Conservation (phyloP, 2,888 invertebrate genomes). For the Operophtera brumata region DNA sequence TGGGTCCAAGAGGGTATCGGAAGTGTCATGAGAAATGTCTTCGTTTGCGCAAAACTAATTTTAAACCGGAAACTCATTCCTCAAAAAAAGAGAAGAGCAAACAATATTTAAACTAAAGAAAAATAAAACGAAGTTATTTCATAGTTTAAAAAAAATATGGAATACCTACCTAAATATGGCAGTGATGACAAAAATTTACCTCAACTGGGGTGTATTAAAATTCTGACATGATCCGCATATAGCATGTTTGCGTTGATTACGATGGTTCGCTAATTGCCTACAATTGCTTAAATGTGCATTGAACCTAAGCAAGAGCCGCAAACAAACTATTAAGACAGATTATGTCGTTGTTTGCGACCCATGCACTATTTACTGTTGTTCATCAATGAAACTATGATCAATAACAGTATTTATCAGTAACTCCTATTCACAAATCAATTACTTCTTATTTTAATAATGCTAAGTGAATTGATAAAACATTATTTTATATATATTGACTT, state of each 20-base stretch:
- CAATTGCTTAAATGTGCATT: conserved; percentile 77
- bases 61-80: no score
- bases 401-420: conserved; percentile 16
- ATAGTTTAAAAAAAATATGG: no score
- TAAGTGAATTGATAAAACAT: conserved; percentile 13
- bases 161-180: no score
- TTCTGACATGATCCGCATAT: conserved; percentile 56
- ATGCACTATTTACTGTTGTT: conserved; percentile 44
- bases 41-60: no score
- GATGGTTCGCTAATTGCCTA: conserved; percentile 68
- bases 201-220: neutral
- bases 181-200: no score
- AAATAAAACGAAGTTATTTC: no score
- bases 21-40: no score
- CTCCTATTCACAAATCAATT: conserved; percentile 17
- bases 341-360: conserved; percentile 40
- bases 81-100: no score
- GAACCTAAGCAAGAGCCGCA: conserved; percentile 61
- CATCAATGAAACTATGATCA: conserved; percentile 44
- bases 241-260: conserved; percentile 68
- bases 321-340: conserved; percentile 42
- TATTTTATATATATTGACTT: conserved; percentile 8
- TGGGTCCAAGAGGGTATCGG: no score
- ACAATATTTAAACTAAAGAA: no score
- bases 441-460: conserved; percentile 7